A percentile compares a stretch with the other conserved stretches of the same genome.
Conservation (phyloP, 2,113 vertebrate species). For the Patagioenas fasciata region DNA sequence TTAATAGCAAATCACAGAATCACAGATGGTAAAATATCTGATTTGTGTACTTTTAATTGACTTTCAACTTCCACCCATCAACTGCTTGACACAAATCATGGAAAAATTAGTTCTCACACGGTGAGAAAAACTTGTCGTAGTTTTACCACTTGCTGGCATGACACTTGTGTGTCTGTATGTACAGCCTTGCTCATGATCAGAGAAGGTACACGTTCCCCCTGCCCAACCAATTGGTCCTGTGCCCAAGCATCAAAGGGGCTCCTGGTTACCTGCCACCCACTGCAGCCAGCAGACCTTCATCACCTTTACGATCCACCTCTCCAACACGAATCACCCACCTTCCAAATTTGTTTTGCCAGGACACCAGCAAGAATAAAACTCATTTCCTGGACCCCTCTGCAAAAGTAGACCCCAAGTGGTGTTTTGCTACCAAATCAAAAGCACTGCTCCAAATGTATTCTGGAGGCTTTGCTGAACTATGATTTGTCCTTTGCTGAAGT, state of each 20-base stretch:
- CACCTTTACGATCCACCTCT: not conserved
- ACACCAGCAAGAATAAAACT: not conserved
- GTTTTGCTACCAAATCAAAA: not conserved
- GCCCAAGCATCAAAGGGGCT: not conserved
- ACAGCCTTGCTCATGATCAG: not conserved
- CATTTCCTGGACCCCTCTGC: not conserved
- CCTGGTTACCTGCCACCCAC: not conserved
- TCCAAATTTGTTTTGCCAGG: not conserved
- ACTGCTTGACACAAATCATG: not conserved
- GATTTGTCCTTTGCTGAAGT: not conserved
- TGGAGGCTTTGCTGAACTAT: not conserved
- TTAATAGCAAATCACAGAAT: not conserved
- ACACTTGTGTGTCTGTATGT: fast-evolving
- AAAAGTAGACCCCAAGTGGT: not conserved
- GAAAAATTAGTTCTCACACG: not conserved
- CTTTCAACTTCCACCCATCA: not conserved
- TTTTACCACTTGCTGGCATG: not conserved
- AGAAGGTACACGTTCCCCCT: not conserved
- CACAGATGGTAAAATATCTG: not conserved
- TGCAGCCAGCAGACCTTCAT: not conserved
- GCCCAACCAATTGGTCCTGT: not conserved
- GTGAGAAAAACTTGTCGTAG: not conserved
- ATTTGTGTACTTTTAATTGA: not conserved
- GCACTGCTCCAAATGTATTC: not conserved
- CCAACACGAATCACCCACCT: fast-evolving